phyloP scores from a whole-genome alignment of 2,888 invertebrate genomes.

The Shargacucullia verbasci region DNA sequence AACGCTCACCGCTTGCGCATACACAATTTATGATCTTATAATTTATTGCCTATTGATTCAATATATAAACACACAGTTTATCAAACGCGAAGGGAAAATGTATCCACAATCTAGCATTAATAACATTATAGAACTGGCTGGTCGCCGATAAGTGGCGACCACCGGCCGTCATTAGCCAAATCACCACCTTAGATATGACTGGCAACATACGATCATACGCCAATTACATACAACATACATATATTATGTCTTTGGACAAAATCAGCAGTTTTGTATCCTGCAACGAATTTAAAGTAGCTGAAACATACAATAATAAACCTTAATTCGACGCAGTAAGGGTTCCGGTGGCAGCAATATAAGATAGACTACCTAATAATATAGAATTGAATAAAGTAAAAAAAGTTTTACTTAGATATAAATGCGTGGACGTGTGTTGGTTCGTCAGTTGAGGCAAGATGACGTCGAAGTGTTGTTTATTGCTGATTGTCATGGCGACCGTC shows the following conservation, averaged over 20 bases:
- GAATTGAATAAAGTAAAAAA: slow-evolving; percentile 58
- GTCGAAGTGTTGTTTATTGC: slow-evolving; percentile 54
- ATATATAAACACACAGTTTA: slow-evolving; percentile 37
- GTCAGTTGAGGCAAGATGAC: slow-evolving; percentile 40
- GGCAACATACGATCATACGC: slow-evolving; percentile 36
- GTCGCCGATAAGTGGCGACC: slow-evolving; percentile 23
- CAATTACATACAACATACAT: slow-evolving; percentile 42
- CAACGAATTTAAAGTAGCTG: slow-evolving; percentile 5
- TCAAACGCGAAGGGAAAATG: slow-evolving; percentile 16
- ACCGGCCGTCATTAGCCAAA: slow-evolving; percentile 49
- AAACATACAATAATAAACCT: slow-evolving; percentile 18
- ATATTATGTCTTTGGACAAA: slow-evolving; percentile 50
- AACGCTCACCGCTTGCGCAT: not conserved
- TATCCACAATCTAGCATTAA: slow-evolving; percentile 20
- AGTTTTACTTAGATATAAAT: slow-evolving; percentile 59
- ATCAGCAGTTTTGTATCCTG: slow-evolving; percentile 39
- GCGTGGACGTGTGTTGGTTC: slow-evolving; percentile 18
- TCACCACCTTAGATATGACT: slow-evolving; percentile 51
- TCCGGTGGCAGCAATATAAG: not conserved
- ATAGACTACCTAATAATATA: slow-evolving; percentile 45
- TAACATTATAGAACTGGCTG: slow-evolving; percentile 21
- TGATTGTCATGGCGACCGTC: slow-evolving; percentile 57
- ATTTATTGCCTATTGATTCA: slow-evolving; percentile 26
- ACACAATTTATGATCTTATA: slow-evolving; percentile 11
- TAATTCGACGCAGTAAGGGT: slow-evolving; percentile 23